Evolutionary conservation across 2,797 vertebrate genomes (phyloP).

Genomic region (Delichon dasypus): DNA sequence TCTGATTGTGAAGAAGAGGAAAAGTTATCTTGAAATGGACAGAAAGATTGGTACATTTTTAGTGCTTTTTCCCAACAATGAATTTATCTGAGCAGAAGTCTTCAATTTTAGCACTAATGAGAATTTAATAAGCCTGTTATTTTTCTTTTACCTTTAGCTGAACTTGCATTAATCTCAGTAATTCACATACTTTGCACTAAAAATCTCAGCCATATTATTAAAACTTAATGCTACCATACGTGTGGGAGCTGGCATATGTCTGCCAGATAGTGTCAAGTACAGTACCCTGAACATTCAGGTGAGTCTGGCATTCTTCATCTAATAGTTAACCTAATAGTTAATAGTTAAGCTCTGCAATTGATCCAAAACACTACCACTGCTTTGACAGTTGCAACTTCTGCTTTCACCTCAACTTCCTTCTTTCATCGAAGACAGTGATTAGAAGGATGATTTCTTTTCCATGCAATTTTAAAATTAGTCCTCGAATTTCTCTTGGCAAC

Average conservation of each 20-base stretch:
- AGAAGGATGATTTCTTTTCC: background rate
- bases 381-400: background rate
- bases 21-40: background rate
- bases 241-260: background rate
- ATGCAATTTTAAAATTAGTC: background rate
- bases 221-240: background rate
- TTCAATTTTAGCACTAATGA: background rate
- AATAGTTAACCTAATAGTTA: background rate
- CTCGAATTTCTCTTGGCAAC: background rate
- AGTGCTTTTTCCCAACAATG: background rate
- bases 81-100: background rate
- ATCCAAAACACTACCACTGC: background rate
- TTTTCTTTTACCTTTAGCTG: background rate
- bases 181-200: background rate
- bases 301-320: background rate
- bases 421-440: background rate
- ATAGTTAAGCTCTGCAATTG: background rate
- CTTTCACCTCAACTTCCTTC: background rate
- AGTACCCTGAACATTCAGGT: background rate
- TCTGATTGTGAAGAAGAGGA: background rate
- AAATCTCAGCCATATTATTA: background rate
- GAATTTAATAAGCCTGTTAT: background rate
- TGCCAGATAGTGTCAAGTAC: background rate
- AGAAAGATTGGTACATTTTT: background rate
- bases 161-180: background rate